Conservation (phyloP, 2,113 vertebrate genomes). For the Pseudolaguvia tuberculata region DNA sequence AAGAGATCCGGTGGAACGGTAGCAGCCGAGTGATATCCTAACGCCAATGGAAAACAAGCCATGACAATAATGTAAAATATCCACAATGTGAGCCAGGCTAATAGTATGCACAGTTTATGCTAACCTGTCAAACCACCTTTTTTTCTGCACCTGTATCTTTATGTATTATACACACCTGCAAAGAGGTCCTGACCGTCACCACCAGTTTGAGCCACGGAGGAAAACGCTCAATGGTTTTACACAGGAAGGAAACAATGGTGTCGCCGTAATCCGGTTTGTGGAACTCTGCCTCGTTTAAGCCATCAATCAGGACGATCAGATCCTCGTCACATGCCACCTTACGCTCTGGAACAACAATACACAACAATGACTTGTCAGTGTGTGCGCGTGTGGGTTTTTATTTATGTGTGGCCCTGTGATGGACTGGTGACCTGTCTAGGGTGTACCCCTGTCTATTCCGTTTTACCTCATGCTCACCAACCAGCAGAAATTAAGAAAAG, state of each 20-base stretch:
- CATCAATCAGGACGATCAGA: slow-evolving; percentile 83
- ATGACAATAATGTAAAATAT: no score
- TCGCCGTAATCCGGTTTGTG: slow-evolving; percentile 86
- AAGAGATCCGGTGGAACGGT: slow-evolving; percentile 84
- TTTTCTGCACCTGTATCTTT: not conserved
- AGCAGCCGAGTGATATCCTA: slow-evolving; percentile 84
- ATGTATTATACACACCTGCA: slow-evolving; percentile 67
- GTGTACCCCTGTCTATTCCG: no score
- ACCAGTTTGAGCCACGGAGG: slow-evolving; percentile 84
- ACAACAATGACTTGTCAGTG: not conserved
- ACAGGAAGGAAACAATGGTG: slow-evolving; percentile 83
- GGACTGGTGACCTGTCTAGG: no score
- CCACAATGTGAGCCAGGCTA: no score
- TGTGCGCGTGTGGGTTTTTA: no score
- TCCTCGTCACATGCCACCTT: slow-evolving; percentile 82
- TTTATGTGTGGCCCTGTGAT: no score
- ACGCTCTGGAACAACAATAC: slow-evolving; percentile 65
- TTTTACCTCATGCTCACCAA: not conserved
- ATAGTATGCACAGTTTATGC: no score
- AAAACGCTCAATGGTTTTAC: slow-evolving; percentile 83
- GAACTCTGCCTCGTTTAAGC: slow-evolving; percentile 86
- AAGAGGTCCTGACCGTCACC: slow-evolving; percentile 83
- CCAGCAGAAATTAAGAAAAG: not conserved
- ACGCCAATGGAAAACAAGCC: not conserved
- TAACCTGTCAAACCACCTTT: no score